Conservation (phyloP, 2,113 vertebrate species). For the Neoarius graeffei region DNA sequence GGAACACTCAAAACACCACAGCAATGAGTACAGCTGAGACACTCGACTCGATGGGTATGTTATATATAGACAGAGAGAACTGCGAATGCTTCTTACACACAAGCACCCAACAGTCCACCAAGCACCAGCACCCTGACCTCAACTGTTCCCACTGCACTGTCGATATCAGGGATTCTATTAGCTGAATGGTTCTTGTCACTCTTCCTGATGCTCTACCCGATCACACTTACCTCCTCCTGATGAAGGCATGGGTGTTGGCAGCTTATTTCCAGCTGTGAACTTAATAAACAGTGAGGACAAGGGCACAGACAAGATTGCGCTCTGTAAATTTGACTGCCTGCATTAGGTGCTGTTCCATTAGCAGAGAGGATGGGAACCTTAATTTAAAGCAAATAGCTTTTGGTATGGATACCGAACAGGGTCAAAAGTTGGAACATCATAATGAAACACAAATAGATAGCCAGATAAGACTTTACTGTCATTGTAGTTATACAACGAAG, state of each 20-base stretch:
- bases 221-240: background rate
- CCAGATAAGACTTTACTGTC: no score
- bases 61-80: slow-evolving; percentile 38
- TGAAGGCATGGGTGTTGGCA: slow-evolving; percentile 21
- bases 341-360: slow-evolving; percentile 15
- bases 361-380: background rate
- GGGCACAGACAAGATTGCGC: slow-evolving; percentile 21
- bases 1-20: slow-evolving; percentile 33
- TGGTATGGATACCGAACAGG: background rate
- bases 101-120: slow-evolving; percentile 14
- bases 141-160: background rate
- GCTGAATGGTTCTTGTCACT: background rate
- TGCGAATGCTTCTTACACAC: slow-evolving; percentile 22
- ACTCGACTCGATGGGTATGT: slow-evolving; percentile 5
- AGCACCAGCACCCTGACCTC: slow-evolving; percentile 17
- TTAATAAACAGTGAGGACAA: slow-evolving; percentile 26
- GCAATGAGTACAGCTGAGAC: slow-evolving; percentile 29
- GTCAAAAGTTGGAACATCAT: background rate
- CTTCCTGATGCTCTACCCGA: background rate
- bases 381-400: slow-evolving; percentile 5
- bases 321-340: slow-evolving; percentile 11
- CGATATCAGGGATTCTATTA: background rate
- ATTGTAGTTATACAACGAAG: no score
- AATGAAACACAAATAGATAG: background rate
- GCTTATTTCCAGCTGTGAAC: slow-evolving; percentile 36